These are phyloP conservation scores for Microplitis manilae DNA, from an alignment of 2,888 invertebrate species.

Conservation along the genomic window DNA sequence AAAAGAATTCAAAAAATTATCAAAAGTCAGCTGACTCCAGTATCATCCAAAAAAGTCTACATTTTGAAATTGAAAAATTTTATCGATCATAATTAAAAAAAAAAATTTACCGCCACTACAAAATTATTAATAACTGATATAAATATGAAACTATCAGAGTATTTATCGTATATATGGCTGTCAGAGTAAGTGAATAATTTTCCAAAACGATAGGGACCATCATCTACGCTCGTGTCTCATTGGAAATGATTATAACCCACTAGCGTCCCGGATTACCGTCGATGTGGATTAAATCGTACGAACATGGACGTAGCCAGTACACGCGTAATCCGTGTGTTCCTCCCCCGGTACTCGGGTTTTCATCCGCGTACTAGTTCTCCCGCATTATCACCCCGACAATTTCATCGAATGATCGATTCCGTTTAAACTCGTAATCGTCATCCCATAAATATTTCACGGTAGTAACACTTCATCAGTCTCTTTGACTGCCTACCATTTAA, in stretches of 20 bases:
- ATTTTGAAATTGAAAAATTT: not conserved
- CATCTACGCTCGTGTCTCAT: constrained; percentile 39
- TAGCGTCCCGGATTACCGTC: constrained; percentile 47
- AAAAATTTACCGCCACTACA: not conserved
- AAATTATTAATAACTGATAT: constrained; percentile 12
- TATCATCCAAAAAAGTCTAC: constrained; percentile 1
- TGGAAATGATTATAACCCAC: constrained; percentile 50
- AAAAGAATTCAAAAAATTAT: no score
- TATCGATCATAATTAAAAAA: not conserved
- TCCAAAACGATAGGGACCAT: constrained; percentile 44
- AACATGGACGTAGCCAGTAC: constrained; percentile 38
- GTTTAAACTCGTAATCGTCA: not conserved
- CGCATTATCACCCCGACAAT: not conserved
- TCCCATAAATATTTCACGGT: not conserved
- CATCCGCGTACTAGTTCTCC: not conserved
- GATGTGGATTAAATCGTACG: constrained; percentile 49
- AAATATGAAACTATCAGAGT: constrained; percentile 8
- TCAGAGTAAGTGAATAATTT: constrained; percentile 43
- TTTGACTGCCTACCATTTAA: not conserved
- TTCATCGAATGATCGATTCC: constrained; percentile 1
- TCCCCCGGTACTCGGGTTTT: constrained; percentile 1
- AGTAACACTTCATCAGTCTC: not conserved
- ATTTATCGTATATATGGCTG: constrained; percentile 6
- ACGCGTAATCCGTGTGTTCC: constrained; percentile 33
- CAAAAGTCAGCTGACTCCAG: no score